These are phyloP conservation scores for Axinella damicornis DNA, from an alignment of 37 sponge, comb jelly and placozoan genomes.

Conservation along the genomic window DNA sequence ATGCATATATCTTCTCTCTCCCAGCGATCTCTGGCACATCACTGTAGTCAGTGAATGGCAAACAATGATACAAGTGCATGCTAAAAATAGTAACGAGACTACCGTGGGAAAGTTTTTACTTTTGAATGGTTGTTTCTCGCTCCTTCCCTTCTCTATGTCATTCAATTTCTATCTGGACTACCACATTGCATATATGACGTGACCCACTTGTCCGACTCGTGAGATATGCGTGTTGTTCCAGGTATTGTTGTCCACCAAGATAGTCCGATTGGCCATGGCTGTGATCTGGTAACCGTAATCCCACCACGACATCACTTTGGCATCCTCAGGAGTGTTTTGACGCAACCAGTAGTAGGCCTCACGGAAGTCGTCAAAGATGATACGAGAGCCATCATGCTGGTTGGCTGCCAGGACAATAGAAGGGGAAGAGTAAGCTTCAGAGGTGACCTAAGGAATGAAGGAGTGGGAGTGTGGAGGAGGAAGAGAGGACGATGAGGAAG, in stretches of 20 bases:
- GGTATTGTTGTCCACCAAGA: slow-evolving; percentile 99
- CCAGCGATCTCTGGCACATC: no score
- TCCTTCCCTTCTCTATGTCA: no score
- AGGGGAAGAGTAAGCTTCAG: slow-evolving; percentile 99
- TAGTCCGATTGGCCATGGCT: slow-evolving; percentile 99
- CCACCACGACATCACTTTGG: slow-evolving; percentile 99
- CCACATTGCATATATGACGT: neutral
- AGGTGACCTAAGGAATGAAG: slow-evolving; percentile 76
- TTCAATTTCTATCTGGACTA: no score
- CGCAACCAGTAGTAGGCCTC: slow-evolving; percentile 98
- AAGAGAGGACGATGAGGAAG: neutral
- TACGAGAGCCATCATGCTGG: slow-evolving; percentile 91
- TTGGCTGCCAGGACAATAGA: slow-evolving; percentile 97
- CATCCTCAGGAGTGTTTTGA: slow-evolving; percentile 97
- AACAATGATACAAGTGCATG: no score
- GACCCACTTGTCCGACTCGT: slow-evolving; percentile 91
- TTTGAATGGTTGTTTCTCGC: no score
- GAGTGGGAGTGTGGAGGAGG: neutral
- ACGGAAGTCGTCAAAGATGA: slow-evolving; percentile 98
- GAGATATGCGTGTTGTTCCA: slow-evolving; percentile 99
- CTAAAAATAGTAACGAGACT: no score
- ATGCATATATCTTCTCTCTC: no score
- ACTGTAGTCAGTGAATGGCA: no score
- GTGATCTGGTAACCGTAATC: slow-evolving; percentile 99
- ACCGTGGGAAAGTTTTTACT: no score